Evolutionary conservation across 2,888 invertebrate species (phyloP).

Genomic region (Sesia apiformis): DNA sequence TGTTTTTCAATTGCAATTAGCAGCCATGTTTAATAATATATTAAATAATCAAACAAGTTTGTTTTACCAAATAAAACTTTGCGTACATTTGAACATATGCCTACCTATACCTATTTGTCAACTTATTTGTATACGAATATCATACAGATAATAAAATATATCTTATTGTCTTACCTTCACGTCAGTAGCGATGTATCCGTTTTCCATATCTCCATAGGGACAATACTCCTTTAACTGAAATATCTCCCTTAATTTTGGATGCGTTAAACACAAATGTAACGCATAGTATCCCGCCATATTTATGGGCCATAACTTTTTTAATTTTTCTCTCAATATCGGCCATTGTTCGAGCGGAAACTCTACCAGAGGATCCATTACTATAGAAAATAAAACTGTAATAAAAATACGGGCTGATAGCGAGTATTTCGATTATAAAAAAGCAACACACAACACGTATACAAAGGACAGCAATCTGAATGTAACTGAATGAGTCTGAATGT

Average conservation of each 20-base stretch:
- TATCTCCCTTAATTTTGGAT: not conserved
- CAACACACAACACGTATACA: not conserved
- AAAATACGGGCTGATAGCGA: not conserved
- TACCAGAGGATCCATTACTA: not conserved
- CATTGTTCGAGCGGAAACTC: conserved; percentile 1
- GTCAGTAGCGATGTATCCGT: not conserved
- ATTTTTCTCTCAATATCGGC: conserved; percentile 1
- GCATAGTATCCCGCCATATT: conserved; percentile 5
- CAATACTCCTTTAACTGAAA: conserved; percentile 5
- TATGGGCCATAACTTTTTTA: conserved; percentile 2
- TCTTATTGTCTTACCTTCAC: not conserved
- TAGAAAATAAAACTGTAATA: not conserved
- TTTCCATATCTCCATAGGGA: conserved; percentile 3
- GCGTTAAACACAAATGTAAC: not conserved
- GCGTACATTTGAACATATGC: too few species aligned
- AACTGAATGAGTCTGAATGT: too few species aligned
- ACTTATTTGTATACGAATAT: too few species aligned
- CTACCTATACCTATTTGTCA: too few species aligned
- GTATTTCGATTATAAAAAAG: not conserved
- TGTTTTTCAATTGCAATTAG: too few species aligned
- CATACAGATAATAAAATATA: not conserved
- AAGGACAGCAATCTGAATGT: too few species aligned
- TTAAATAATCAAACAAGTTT: too few species aligned
- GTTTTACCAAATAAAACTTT: too few species aligned
- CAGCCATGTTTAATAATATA: too few species aligned